Conservation (phyloP, 2,113 vertebrate species). For the Chamaea fasciata region DNA sequence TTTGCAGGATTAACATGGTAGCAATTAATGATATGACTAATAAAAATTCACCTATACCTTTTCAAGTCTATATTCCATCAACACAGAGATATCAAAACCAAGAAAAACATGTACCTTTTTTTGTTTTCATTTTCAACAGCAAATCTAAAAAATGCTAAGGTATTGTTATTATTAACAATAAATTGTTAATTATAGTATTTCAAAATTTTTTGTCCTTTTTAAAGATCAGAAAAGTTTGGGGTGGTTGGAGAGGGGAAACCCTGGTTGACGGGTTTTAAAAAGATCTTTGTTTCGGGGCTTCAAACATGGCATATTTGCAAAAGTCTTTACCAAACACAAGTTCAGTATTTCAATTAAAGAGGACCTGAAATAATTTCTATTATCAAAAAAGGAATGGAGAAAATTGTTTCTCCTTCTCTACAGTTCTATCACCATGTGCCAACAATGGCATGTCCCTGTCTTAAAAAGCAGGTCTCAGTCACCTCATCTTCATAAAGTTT, state of each 20-base stretch:
- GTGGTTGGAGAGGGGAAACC: fast-evolving
- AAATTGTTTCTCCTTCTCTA: not conserved
- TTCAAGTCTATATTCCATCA: not conserved
- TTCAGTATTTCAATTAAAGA: not conserved
- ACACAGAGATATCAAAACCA: not conserved
- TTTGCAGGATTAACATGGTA: not conserved
- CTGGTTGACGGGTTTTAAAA: not conserved
- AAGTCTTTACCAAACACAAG: not conserved
- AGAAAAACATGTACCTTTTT: not conserved
- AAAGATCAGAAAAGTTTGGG: not conserved
- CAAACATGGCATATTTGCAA: not conserved
- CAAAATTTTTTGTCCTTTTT: not conserved
- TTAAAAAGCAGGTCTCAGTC: not conserved
- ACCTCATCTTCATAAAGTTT: not conserved
- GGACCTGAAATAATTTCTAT: not conserved
- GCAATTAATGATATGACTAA: not conserved
- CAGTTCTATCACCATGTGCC: not conserved
- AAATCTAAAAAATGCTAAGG: not conserved
- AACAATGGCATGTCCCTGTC: not conserved
- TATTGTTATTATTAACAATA: not conserved
- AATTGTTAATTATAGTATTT: not conserved
- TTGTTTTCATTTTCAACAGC: not conserved
- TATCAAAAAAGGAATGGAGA: not conserved
- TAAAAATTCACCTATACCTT: not conserved
- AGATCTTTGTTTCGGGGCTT: not conserved